Conservation (phyloP, 2,797 vertebrate species). For the Pangasius macronema region DNA sequence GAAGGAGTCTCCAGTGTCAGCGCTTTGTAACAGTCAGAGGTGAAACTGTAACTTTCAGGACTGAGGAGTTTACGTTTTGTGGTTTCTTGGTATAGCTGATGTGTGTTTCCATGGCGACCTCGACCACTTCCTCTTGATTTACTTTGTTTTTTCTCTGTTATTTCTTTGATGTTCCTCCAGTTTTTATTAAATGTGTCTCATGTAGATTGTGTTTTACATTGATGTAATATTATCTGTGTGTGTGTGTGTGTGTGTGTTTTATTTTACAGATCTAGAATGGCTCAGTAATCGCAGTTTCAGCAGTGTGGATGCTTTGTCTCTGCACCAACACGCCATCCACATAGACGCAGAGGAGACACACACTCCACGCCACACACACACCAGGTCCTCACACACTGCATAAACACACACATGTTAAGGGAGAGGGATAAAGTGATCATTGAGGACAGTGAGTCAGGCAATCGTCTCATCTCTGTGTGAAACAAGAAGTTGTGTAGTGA, state of each 20-base stretch:
- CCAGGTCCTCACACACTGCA: conserved; percentile 9
- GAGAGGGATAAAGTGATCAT: neutral
- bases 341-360: conserved; percentile 21
- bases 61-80: neutral
- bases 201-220: neutral
- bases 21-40: neutral
- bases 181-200: neutral
- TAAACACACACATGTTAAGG: neutral
- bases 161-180: neutral
- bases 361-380: neutral
- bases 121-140: neutral
- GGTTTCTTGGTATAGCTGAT: neutral
- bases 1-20: neutral
- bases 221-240: neutral
- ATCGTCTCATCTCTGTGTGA: neutral
- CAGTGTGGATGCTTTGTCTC: conserved; percentile 71
- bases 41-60: neutral
- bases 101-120: neutral
- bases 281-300: conserved; percentile 89
- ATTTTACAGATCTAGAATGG: conserved; percentile 80
- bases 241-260: neutral
- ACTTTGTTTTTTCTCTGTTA: neutral
- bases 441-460: neutral
- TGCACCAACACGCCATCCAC: conserved; percentile 73
- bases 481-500: neutral